Base-by-base conservation (phyloP, 1,140 invertebrate species). In the Euwallacea fornicatus region DNA sequence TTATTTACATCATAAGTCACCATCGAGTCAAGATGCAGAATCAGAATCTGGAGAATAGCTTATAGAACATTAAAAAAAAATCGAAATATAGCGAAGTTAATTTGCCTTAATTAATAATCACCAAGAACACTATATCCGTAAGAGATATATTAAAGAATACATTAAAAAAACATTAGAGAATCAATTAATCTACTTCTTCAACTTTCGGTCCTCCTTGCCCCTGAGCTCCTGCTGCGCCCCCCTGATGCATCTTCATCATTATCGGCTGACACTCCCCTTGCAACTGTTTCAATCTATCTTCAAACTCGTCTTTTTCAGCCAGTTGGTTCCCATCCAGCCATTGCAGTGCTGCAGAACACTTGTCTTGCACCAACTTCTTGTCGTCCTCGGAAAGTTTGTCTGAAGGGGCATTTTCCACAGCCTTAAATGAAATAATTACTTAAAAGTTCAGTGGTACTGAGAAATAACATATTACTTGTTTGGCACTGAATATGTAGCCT, bases 401-500 rank as follows among this genome's bases (percentile, higher is more conserved):
- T 9, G 83, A 78, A 42, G 93, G 83, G 0, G 87, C 83, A 73
- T 91, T 89, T 65, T 89, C 85, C 64, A 90, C 85, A 11, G 87
- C 87, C 86, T 87, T 33, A 71, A 56, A 68, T 13, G n/a, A 41
- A 33, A 56, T 4, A 21, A 56, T 54, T 16, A 7, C 7, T 56
- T 55, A 2, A 56, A 56, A 9, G 16, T 15, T 7, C 7, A 43
- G 43, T 41, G 11, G 7, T n/a, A 61, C 10, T 42, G 3, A 61
- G 11, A 21, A 33, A 33, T 33, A 33, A 33, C 21, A 33, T 33
- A 33, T 33, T 76, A 86, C 88, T 82, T 88, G 85, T 82, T 94
- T 94, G 78, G 91, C 92, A 72, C 85, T 90, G 85, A 88, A 95
- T 41, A 92, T 84, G 79, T 96, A 96, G 21, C 87, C 85, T 81